Evolutionary conservation across 2,888 invertebrate species (phyloP).

Genomic region (Caenorhabditis wallacei): DNA sequence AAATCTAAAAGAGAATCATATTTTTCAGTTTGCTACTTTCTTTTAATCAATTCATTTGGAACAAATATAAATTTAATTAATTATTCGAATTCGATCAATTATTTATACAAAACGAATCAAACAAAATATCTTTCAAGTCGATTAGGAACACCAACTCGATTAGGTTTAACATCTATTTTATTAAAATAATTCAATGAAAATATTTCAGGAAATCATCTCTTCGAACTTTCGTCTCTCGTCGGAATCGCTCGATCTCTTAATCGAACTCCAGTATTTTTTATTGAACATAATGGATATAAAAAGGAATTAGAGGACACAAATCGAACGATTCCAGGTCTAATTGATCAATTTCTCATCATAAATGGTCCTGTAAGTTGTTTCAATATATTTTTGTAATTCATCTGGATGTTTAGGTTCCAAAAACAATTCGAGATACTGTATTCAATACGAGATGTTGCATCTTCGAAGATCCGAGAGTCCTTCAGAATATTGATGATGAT

Average conservation of each 20-base stretch:
- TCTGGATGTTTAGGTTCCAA: not conserved
- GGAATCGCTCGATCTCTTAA: not conserved
- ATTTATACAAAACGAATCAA: too few species aligned
- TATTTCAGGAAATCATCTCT: constrained; percentile 9
- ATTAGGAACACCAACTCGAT: not conserved
- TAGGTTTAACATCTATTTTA: not conserved
- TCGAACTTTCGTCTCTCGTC: not conserved
- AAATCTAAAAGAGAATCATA: too few species aligned
- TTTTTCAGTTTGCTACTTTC: not conserved
- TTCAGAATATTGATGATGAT: not conserved
- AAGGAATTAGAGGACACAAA: not conserved
- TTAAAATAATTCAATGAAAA: too few species aligned
- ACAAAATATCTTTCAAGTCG: not conserved
- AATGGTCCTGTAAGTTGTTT: not conserved
- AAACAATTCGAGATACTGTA: not conserved
- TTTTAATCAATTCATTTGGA: not conserved
- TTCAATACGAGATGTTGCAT: constrained; percentile 5
- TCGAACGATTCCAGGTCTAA: not conserved
- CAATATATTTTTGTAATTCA: not conserved
- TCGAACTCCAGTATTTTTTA: not conserved
- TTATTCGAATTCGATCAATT: not conserved
- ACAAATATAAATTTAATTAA: not conserved
- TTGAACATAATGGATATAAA: not conserved
- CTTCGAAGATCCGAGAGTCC: constrained; percentile 1
- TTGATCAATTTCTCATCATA: constrained; percentile 3